phyloP scores from a whole-genome alignment of 2,797 vertebrate genomes.

The Gymnopithys bicolor region DNA sequence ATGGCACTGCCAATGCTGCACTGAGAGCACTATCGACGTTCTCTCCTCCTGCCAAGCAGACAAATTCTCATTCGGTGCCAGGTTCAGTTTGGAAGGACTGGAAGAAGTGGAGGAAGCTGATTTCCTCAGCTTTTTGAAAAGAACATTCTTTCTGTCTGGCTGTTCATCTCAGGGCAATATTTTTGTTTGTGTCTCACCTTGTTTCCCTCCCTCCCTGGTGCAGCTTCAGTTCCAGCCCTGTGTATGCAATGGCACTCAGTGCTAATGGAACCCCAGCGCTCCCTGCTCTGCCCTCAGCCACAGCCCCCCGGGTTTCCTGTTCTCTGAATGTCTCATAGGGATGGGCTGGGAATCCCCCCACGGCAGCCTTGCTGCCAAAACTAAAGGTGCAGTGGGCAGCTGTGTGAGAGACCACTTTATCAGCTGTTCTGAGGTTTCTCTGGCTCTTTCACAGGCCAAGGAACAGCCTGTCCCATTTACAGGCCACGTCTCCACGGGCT shows the following conservation, averaged over 20 bases:
- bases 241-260: background rate
- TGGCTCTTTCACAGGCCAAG: background rate
- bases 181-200: background rate
- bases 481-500: background rate
- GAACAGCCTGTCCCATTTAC: background rate
- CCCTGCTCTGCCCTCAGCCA: background rate
- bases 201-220: background rate
- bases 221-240: background rate
- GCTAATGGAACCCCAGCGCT: background rate
- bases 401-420: background rate
- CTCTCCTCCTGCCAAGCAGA: background rate
- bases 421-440: background rate
- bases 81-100: background rate
- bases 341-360: background rate
- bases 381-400: background rate
- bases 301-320: background rate
- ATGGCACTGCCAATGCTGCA: conserved; percentile 2
- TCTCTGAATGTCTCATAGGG: background rate
- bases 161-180: background rate
- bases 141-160: background rate
- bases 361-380: background rate
- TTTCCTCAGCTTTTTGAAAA: background rate
- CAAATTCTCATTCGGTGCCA: background rate
- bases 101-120: background rate
- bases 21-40: background rate